Evolutionary conservation across 2,797 vertebrate genomes (phyloP).

Genomic region (Moxostoma hubbsi): DNA sequence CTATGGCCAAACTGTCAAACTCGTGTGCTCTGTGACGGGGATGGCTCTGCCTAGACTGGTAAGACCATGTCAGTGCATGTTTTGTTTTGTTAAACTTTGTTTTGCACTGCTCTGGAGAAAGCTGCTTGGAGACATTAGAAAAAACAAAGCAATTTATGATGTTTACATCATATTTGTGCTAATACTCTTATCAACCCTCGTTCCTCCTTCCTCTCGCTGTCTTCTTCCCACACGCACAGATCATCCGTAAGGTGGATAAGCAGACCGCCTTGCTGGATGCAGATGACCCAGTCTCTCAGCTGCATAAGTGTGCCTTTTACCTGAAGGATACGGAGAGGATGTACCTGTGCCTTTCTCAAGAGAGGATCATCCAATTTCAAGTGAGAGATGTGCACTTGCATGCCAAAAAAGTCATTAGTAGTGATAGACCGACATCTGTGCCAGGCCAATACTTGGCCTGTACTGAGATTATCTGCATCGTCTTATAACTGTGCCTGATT

Average conservation of each 20-base stretch:
- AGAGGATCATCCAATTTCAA: conserved; percentile 99
- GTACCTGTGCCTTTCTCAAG: conserved; percentile 99
- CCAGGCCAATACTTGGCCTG: too few species aligned
- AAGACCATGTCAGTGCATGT: conserved; percentile 54
- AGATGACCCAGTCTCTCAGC: conserved; percentile 97
- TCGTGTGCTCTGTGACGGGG: conserved; percentile 97
- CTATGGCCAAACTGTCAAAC: conserved; percentile 97
- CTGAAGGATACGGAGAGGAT: conserved; percentile 99
- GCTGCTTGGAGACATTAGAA: background rate
- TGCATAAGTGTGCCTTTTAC: conserved; percentile 99
- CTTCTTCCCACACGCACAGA: conserved; percentile 70
- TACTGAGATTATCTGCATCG: too few species aligned
- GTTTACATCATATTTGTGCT: background rate
- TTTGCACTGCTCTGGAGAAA: background rate
- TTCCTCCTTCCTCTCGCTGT: background rate
- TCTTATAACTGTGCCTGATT: too few species aligned
- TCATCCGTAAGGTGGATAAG: conserved; percentile 98
- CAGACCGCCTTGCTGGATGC: conserved; percentile 97
- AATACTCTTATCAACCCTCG: background rate
- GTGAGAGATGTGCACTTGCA: conserved; percentile 71
- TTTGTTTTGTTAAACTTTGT: conserved; percentile 13
- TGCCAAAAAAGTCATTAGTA: too few species aligned
- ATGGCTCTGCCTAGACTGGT: conserved; percentile 99
- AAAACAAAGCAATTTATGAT: background rate
- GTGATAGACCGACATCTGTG: too few species aligned